Conservation (phyloP, 2,113 vertebrate genomes). For the Larimichthys crocea region DNA sequence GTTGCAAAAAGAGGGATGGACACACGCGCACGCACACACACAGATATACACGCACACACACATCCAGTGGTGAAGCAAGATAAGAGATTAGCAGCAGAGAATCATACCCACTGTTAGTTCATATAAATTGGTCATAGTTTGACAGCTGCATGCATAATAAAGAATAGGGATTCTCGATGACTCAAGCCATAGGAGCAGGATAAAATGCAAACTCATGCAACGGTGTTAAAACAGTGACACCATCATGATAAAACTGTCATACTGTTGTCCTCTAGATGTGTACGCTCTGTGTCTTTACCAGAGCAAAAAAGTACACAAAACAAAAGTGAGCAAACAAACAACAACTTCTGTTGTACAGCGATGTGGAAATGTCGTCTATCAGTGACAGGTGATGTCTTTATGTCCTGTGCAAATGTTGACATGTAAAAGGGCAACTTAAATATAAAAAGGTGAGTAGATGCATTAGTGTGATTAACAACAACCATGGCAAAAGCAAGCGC, state of each 20-base stretch:
- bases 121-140: conserved; percentile 9
- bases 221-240: not conserved
- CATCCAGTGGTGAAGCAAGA: conserved; percentile 47
- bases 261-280: not conserved
- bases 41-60: conserved; percentile 41
- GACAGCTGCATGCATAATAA: conserved; percentile 41
- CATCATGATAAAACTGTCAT: not conserved
- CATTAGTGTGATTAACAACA: conserved; percentile 37
- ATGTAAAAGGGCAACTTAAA: not conserved
- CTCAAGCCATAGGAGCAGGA: not conserved
- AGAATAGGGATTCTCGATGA: not conserved
- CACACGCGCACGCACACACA: conserved; percentile 53
- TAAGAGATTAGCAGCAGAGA: conserved; percentile 66
- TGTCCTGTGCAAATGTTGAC: conserved; percentile 29
- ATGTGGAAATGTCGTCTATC: not conserved
- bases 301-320: conserved; percentile 4
- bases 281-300: not conserved
- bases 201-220: conserved; percentile 52
- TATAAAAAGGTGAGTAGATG: conserved; percentile 32
- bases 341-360: not conserved
- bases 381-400: not conserved
- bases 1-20: conserved; percentile 47
- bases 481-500: conserved; percentile 38
- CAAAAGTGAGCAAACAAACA: conserved; percentile 13
- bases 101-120: conserved; percentile 58